These are phyloP conservation scores for Meriones unguiculatus DNA, from an alignment of 2,113 vertebrate genomes.

Conservation along the genomic window DNA sequence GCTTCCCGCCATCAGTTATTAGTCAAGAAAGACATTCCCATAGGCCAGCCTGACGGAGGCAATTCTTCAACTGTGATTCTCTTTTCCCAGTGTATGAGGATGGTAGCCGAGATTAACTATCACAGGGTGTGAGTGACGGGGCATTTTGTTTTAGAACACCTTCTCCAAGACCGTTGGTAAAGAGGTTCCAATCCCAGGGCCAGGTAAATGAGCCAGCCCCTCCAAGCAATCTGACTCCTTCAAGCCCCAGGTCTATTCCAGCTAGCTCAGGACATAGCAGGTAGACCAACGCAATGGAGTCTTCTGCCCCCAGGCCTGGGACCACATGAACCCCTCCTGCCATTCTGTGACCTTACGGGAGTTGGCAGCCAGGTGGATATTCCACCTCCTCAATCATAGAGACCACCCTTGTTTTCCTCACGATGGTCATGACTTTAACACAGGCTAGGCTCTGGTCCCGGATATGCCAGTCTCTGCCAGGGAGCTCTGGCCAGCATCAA, in stretches of 20 bases:
- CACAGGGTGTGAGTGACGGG: neutral
- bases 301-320: neutral
- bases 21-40: neutral
- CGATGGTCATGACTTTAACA: neutral
- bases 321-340: neutral
- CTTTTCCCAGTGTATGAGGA: neutral
- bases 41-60: neutral
- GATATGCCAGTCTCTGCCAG: neutral
- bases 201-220: neutral
- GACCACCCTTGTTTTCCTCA: neutral
- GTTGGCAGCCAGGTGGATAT: neutral
- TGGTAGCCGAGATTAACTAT: neutral
- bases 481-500: neutral
- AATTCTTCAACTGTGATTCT: neutral
- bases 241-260: neutral
- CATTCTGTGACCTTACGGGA: neutral
- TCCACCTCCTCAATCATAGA: neutral
- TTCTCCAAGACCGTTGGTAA: neutral
- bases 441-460: neutral
- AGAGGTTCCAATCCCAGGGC: neutral
- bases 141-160: neutral
- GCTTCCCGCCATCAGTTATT: neutral
- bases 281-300: neutral
- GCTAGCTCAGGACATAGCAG: neutral
- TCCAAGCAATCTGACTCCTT: rapidly evolving